Evolutionary conservation across 2,113 vertebrate species (phyloP).

Genomic region (Sylvia atricapilla): DNA sequence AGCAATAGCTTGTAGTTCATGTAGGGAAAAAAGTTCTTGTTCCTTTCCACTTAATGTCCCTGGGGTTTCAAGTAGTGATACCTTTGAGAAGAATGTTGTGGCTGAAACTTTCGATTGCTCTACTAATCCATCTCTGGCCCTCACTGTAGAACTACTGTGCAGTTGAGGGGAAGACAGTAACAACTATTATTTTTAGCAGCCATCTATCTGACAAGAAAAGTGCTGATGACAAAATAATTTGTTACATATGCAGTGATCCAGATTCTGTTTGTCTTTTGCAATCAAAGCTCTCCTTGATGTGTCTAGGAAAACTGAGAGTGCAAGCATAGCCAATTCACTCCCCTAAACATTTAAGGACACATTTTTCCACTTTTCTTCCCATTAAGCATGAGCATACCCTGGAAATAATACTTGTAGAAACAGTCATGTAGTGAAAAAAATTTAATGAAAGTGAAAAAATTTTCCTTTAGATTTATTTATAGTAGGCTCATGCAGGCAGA

Average conservation of each 20-base stretch:
- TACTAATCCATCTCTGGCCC: background rate
- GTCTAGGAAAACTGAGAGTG: background rate
- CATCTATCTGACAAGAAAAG: conserved; percentile 21
- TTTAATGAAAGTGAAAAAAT: background rate
- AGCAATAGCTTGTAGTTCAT: background rate
- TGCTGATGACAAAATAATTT: conserved; percentile 45
- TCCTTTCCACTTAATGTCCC: conserved; percentile 4
- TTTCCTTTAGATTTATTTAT: background rate
- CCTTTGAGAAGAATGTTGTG: conserved; percentile 31
- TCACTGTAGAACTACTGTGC: conserved; percentile 17
- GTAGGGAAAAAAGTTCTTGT: background rate
- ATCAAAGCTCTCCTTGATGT: background rate
- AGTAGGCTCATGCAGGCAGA: background rate
- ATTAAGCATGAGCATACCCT: background rate
- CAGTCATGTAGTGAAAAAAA: background rate
- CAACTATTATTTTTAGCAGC: conserved; percentile 22
- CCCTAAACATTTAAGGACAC: background rate
- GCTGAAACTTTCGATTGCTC: background rate
- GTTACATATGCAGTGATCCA: conserved; percentile 8
- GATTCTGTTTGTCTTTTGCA: conserved; percentile 37
- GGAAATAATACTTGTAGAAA: background rate
- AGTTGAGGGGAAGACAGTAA: conserved; percentile 16
- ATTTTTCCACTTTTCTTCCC: background rate
- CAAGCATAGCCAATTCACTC: background rate
- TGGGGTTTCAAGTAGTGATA: background rate